A percentile compares a stretch with the other conserved stretches of the same genome.
phyloP scores from a whole-genome alignment of 1,140 invertebrate species.

The Helicoverpa armigera region DNA sequence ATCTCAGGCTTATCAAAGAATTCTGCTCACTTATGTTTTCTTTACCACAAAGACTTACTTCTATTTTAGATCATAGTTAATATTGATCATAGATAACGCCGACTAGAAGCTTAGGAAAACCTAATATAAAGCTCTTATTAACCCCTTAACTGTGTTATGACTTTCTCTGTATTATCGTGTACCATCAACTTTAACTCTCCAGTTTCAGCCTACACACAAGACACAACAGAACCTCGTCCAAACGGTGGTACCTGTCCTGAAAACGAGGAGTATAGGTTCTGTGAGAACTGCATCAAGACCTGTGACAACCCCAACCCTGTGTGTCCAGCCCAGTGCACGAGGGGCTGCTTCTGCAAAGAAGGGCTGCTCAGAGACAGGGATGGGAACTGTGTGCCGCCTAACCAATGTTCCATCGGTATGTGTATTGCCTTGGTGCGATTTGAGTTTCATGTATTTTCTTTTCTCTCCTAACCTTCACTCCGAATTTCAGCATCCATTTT shows the following conservation, averaged over 20 bases:
- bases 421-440: neutral
- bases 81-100: no score
- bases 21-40: no score
- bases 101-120: no score
- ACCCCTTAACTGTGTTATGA: no score
- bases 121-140: no score
- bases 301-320: slow-evolving; percentile 68
- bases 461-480: no score
- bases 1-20: no score
- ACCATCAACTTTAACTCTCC: neutral
- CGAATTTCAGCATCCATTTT: no score
- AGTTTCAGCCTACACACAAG: slow-evolving; percentile 53
- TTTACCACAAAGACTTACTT: no score
- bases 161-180: no score
- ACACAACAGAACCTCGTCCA: slow-evolving; percentile 58
- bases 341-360: slow-evolving; percentile 69
- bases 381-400: slow-evolving; percentile 58
- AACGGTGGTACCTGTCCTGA: slow-evolving; percentile 53
- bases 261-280: slow-evolving; percentile 68
- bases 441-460: neutral
- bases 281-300: slow-evolving; percentile 64
- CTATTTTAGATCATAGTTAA: no score
- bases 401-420: slow-evolving; percentile 54
- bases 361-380: slow-evolving; percentile 61
- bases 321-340: slow-evolving; percentile 64